Base-by-base conservation (phyloP, 2,888 invertebrate genomes). In the Chloroclystis v-ata region DNA sequence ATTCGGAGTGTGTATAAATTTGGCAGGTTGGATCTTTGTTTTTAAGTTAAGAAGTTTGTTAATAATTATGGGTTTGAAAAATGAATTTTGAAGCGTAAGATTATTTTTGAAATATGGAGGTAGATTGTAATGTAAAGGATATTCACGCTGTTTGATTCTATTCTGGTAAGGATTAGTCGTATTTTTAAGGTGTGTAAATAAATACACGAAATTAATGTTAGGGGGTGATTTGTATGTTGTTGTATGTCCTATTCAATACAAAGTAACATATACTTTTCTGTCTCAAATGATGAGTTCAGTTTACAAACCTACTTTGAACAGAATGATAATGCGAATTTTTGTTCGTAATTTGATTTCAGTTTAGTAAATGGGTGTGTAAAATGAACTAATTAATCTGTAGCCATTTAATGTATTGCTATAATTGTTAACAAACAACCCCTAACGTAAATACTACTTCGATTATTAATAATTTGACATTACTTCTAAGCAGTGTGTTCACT, bases 131-230 rank as follows among this genome's bases (percentile, higher is more conserved):
- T 60, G 63, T 77, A 72, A 70, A 71, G 62, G 66, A 69, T 71
- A 70, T 72, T 78, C 63, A 72, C 68, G 72, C 77, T 73, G 75
- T 73, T 75, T 71, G 69, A 67, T 67, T 73, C 74, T 78, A 78
- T 77, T 76, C 65, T 67, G 65, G 61, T 79, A 77, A 78, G 76
- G 52, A 57, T 49, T 62, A 81, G 78, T 77, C 68, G 75, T 84
- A 82, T 60, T 75, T 65, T 69, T 76, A 84, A 79, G 73, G 70
- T 68, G 82, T 85, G 86, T 86, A 86, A 79, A 85, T 85, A 80
- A 55, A 70, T 73, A 81, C 82, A 82, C 81, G 70, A 67, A 69
- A 72, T 63, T 61, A 70, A 67, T 69, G 52, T 54, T 44, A 54
- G 59, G 61, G 56, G 60, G 59, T 52, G 40, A 20, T 49, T 58